Evolutionary conservation across 2,888 invertebrate genomes (phyloP).

Genomic region (Plagiodera versicolora): DNA sequence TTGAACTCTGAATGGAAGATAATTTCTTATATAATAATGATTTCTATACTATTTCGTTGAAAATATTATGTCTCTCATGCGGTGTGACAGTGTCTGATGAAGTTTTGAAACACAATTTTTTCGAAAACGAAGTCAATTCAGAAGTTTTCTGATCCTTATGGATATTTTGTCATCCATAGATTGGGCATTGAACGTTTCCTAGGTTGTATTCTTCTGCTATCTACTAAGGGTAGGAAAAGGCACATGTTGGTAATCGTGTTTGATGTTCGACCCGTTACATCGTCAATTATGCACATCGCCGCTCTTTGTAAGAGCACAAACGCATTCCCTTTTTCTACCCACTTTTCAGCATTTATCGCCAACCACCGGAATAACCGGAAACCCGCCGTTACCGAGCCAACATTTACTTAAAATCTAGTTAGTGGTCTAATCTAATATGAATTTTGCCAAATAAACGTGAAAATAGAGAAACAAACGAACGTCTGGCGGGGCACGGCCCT

Average conservation of each 20-base stretch:
- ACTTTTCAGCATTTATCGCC: slow-evolving; percentile 17
- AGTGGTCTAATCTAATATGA: slow-evolving; percentile 52
- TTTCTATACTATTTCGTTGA: no score
- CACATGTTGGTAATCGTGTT: neutral
- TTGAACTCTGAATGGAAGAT: no score
- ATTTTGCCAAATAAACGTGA: slow-evolving; percentile 49
- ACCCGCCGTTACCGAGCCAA: slow-evolving; percentile 28
- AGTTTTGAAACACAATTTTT: no score
- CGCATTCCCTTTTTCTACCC: slow-evolving; percentile 14
- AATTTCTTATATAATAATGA: no score
- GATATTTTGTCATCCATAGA: no score
- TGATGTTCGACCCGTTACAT: neutral
- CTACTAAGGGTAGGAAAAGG: neutral
- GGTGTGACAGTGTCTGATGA: no score
- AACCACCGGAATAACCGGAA: slow-evolving; percentile 30
- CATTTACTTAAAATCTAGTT: slow-evolving; percentile 46
- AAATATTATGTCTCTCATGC: no score
- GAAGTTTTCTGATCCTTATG: no score
- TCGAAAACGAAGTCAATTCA: no score
- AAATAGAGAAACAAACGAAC: slow-evolving; percentile 38
- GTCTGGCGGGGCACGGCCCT: slow-evolving; percentile 38
- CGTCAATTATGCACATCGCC: neutral
- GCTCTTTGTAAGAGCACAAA: slow-evolving; percentile 12
- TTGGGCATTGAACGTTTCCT: no score
- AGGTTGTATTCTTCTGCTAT: no score